These are phyloP conservation scores for Capitulum mitella DNA, from an alignment of 2,888 invertebrate species.

Conservation along the genomic window DNA sequence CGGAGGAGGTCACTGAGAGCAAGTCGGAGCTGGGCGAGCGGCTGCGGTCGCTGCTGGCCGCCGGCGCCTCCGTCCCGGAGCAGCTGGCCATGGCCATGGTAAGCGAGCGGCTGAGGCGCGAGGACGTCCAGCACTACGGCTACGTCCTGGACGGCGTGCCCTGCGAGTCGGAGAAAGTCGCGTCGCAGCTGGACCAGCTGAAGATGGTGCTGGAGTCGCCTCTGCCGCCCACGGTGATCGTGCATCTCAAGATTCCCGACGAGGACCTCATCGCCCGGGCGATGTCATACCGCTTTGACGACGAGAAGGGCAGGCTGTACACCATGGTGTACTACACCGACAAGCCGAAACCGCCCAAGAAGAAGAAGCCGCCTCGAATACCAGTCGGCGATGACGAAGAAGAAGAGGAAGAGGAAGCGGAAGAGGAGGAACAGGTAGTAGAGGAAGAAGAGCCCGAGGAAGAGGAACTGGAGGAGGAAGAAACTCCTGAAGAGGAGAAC, in stretches of 20 bases:
- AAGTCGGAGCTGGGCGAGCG: not conserved
- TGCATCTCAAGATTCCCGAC: not conserved
- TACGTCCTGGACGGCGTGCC: conserved; percentile 3
- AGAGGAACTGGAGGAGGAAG: not conserved
- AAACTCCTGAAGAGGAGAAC: not conserved
- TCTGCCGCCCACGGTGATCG: not conserved
- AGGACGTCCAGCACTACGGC: not conserved
- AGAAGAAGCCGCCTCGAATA: not conserved
- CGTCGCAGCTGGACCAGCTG: conserved; percentile 9
- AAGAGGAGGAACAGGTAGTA: conserved; percentile 2
- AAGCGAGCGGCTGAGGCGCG: not conserved
- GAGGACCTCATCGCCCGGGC: not conserved
- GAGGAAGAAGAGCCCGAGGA: not conserved
- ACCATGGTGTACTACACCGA: not conserved
- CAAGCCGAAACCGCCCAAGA: not conserved
- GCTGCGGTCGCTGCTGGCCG: not conserved
- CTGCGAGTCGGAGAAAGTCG: not conserved
- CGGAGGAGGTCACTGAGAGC: not conserved
- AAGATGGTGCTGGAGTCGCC: not conserved
- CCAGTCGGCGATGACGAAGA: not conserved
- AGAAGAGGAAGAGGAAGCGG: conserved; percentile 23
- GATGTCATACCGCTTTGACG: not conserved
- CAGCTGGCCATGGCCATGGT: not conserved
- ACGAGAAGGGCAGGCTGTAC: not conserved
- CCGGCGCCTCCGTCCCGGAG: not conserved